Evolutionary conservation across 2,113 vertebrate species (phyloP), one percentile per base, ranked within the genome.

Genomic region (Isurus oxyrinchus): DNA sequence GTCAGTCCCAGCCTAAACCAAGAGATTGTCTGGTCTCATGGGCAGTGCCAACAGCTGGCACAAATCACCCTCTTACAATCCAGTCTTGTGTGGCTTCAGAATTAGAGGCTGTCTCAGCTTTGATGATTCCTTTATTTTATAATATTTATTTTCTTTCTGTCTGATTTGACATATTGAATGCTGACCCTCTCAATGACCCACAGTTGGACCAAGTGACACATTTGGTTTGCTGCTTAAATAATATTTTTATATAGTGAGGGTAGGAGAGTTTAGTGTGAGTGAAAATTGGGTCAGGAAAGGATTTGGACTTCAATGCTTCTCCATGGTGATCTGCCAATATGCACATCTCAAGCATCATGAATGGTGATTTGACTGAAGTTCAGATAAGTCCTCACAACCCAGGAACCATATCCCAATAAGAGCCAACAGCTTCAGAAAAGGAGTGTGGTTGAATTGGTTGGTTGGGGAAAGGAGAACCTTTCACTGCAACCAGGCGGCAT

Each of bases 1-100:
- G 4, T 67, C 94, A 95, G 13, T 76, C 66, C 13, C 44, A 67
- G 94, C 94, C 66, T 72, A 35, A 95, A 25, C 40, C 27, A 35
- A 2, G 61, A 35, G 40, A 55, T 72, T 95, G 25, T 49, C 44
- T 72, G 49, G 94, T 67, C 44, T 95, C 44, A 72, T 3, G 14
- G 57, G 11, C 25, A 31, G 25, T 49, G 66, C 66, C 31, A 55
- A 72, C 66, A 76, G 94, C n/a, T 72, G 44, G 67, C 49, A 35
- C 49, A 72, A 76, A 72, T 44, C 27, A 55, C 49, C 66, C 31
- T 72, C 66, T 95, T 55, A 72, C 23, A 95, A 72, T 76, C 94
- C 67, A 72, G 31, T 40, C 94, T 72, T 76, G 44, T 55, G 67
- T 95, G 94, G 94, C 44, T 53, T 53, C 25, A n/a, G 94, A 95